phyloP scores from a whole-genome alignment of 2,113 vertebrate genomes.

The Xenopus laevis region DNA sequence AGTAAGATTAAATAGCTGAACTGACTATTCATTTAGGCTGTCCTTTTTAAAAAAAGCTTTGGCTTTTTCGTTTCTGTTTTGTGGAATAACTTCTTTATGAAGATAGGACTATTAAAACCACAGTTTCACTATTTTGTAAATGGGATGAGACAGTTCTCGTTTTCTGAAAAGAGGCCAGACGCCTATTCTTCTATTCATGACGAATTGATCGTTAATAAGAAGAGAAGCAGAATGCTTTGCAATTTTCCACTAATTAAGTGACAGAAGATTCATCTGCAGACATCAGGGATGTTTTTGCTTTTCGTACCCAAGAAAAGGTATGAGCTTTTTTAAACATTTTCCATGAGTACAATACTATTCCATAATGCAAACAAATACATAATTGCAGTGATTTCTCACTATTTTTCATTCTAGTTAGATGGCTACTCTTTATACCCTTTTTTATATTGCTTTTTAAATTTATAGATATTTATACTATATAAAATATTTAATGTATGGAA shows the following conservation, averaged over 20 bases:
- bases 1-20: no score
- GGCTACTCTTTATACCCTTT: neutral
- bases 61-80: neutral
- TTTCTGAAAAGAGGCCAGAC: conserved; percentile 34
- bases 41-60: no score
- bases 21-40: no score
- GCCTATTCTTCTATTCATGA: conserved; percentile 44
- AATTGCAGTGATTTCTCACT: neutral
- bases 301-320: conserved; percentile 6
- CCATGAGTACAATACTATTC: neutral
- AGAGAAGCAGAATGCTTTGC: conserved; percentile 43
- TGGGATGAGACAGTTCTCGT: conserved; percentile 44
- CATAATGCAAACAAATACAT: conserved; percentile 1
- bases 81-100: conserved; percentile 39
- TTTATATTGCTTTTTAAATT: no score
- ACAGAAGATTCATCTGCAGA: conserved; percentile 41
- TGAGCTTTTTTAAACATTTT: conserved; percentile 12
- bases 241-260: conserved; percentile 46
- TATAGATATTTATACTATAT: no score
- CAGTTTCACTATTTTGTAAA: conserved; percentile 31
- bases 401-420: neutral
- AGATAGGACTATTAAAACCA: conserved; percentile 32
- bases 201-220: conserved; percentile 44
- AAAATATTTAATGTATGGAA: no score
- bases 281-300: conserved; percentile 27